These are phyloP conservation scores for Hozukius guyotensis DNA, from an alignment of 2,797 vertebrate species.

Conservation along the genomic window DNA sequence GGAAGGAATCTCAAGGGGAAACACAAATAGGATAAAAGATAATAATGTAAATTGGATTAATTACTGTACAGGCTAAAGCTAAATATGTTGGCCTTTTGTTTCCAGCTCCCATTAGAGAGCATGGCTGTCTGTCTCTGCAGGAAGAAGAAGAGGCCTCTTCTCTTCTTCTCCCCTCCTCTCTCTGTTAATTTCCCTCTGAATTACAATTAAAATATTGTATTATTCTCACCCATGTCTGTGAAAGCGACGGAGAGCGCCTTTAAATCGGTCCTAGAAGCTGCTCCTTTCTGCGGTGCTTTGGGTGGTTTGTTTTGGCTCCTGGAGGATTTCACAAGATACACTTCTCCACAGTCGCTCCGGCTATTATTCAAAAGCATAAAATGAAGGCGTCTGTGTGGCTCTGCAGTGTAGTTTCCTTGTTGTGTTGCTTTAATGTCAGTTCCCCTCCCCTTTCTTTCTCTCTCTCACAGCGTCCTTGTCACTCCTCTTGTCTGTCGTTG, in stretches of 20 bases:
- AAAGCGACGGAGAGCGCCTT: constrained; percentile 68
- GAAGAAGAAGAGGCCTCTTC: constrained; percentile 67
- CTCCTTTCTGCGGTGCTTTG: constrained; percentile 29
- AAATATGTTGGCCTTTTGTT: constrained; percentile 63
- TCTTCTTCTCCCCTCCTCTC: neutral
- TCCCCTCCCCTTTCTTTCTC: constrained; percentile 83
- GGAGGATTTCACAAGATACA: constrained; percentile 43
- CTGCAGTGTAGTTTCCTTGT: constrained; percentile 83
- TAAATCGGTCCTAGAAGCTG: constrained; percentile 33
- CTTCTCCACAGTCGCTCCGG: constrained; percentile 68
- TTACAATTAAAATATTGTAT: constrained; percentile 67
- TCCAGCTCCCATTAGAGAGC: constrained; percentile 51
- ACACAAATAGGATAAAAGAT: constrained; percentile 1
- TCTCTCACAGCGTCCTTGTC: constrained; percentile 77
- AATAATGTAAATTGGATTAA: constrained; percentile 43
- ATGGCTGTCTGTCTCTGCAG: constrained; percentile 44
- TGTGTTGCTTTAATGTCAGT: constrained; percentile 86
- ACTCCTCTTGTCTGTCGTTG: constrained; percentile 44
- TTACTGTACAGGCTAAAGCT: constrained; percentile 51
- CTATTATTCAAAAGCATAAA: constrained; percentile 83
- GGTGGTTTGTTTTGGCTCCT: constrained; percentile 19
- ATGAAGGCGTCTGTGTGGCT: constrained; percentile 80
- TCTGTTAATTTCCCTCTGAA: constrained; percentile 58
- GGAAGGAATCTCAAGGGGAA: neutral
- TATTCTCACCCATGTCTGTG: constrained; percentile 84